Percentiles rank a stretch among this genome's conserved stretches.
Conservation (phyloP, 2,888 invertebrate species). For the Ectobius pallidus region DNA sequence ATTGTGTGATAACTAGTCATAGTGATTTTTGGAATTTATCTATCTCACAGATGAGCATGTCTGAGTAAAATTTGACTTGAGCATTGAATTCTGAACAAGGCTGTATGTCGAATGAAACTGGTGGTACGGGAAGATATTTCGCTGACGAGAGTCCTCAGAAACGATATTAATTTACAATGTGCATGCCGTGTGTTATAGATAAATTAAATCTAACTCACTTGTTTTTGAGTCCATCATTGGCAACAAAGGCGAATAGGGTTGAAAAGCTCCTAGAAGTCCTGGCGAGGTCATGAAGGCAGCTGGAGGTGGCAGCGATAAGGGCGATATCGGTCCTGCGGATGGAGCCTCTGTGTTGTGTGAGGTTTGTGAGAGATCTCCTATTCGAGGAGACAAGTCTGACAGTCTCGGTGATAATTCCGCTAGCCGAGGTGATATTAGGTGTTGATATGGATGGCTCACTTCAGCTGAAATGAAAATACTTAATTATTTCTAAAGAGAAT, state of each 20-base stretch:
- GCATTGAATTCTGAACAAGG: too few species aligned
- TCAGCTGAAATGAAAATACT: conserved; percentile 14
- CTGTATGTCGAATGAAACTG: too few species aligned
- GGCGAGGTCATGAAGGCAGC: conserved; percentile 31
- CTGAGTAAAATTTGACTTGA: too few species aligned
- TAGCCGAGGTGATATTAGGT: conserved; percentile 15
- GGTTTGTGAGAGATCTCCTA: background rate
- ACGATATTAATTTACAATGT: too few species aligned
- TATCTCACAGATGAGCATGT: too few species aligned
- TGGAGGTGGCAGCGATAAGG: background rate
- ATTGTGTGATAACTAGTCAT: too few species aligned
- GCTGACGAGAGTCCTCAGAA: too few species aligned
- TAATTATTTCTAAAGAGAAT: too few species aligned
- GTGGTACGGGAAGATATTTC: too few species aligned
- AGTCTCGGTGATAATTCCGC: background rate
- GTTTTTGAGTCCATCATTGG: conserved; percentile 32
- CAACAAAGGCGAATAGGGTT: conserved; percentile 35
- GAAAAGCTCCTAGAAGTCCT: conserved; percentile 36
- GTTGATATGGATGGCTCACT: conserved; percentile 29
- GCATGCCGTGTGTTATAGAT: too few species aligned
- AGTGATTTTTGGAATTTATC: too few species aligned
- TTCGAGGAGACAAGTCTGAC: background rate
- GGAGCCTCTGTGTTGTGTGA: background rate
- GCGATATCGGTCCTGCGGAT: background rate
- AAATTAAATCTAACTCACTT: conserved; percentile 30